These are phyloP conservation scores for Litoditis marina DNA, from an alignment of 2,888 invertebrate genomes.

Conservation along the genomic window DNA sequence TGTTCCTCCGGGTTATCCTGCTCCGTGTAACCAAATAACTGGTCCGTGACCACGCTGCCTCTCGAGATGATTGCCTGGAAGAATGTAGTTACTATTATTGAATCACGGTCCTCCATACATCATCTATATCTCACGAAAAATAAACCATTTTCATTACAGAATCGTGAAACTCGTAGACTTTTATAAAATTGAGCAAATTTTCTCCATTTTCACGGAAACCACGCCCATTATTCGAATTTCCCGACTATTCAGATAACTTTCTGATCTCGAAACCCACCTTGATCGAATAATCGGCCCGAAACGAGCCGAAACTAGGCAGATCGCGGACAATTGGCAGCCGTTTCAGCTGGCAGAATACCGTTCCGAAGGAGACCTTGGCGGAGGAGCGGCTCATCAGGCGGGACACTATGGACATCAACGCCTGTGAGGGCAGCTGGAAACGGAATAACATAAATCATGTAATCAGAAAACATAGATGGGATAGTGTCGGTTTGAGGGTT, in stretches of 20 bases:
- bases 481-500: too few relatives aligned
- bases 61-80: constrained; percentile 43
- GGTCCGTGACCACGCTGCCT: constrained; percentile 44
- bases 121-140: too few relatives aligned
- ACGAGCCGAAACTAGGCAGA: constrained; percentile 29
- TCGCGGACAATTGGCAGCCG: constrained; percentile 17
- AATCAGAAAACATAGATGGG: too few relatives aligned
- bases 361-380: constrained; percentile 30
- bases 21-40: constrained; percentile 30
- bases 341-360: constrained; percentile 27
- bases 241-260: neutral
- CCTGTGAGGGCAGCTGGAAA: neutral
- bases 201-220: neutral
- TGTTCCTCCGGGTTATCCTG: constrained; percentile 2
- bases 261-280: constrained; percentile 14
- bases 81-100: neutral
- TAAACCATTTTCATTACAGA: too few relatives aligned
- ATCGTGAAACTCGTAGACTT: too few relatives aligned
- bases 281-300: constrained; percentile 42
- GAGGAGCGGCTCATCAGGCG: constrained; percentile 15
- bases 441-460: too few relatives aligned
- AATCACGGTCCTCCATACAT: neutral
- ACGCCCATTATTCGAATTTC: neutral
- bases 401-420: constrained; percentile 8
- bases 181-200: too few relatives aligned